phyloP scores from a whole-genome alignment of 2,797 vertebrate genomes.

The Oreortyx pictus region DNA sequence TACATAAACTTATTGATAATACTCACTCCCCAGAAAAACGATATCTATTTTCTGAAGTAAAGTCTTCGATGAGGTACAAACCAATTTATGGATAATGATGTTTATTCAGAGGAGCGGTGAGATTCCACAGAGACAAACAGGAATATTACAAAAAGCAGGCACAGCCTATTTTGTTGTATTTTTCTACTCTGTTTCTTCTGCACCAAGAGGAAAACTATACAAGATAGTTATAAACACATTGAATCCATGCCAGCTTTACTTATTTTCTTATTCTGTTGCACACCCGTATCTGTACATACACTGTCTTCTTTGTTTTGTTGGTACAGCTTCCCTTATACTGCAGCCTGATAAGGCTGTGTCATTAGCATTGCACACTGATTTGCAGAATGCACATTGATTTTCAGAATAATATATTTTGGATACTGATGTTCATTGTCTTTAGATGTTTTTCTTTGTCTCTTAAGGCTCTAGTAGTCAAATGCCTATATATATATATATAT shows the following conservation, averaged over 20 bases:
- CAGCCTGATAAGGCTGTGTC: background rate
- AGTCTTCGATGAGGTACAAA: background rate
- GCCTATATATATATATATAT: background rate
- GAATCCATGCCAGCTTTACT: background rate
- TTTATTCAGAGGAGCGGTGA: background rate
- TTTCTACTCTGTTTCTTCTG: background rate
- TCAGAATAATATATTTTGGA: background rate
- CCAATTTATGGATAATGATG: background rate
- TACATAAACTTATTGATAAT: background rate
- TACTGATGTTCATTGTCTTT: background rate
- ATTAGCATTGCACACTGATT: background rate
- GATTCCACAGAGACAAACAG: background rate
- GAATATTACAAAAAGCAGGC: background rate
- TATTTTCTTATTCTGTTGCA: background rate
- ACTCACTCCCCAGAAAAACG: background rate
- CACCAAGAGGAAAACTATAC: background rate
- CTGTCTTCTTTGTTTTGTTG: background rate
- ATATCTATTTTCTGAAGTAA: constrained; percentile 39
- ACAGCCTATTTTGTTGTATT: background rate
- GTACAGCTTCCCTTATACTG: background rate
- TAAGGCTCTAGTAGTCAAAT: background rate
- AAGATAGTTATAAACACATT: background rate
- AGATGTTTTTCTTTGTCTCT: background rate
- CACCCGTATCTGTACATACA: background rate
- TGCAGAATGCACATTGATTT: background rate